These are phyloP conservation scores for Chrysemys picta DNA, from an alignment of 2,113 vertebrate species.

Conservation along the genomic window DNA sequence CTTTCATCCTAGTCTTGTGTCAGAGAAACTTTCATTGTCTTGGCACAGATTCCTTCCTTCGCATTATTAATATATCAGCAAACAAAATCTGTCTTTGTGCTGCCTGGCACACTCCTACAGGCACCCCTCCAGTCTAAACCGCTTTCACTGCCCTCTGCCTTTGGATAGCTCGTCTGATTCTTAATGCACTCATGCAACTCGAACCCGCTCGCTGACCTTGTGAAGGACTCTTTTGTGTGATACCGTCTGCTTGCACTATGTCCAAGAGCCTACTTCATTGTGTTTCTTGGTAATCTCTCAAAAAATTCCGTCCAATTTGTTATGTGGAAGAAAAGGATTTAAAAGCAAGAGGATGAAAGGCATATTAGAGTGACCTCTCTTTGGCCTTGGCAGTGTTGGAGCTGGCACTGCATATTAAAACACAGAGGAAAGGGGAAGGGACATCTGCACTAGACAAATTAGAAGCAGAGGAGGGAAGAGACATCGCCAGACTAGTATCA, in stretches of 20 bases:
- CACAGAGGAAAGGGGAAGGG: neutral
- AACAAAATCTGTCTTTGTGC: neutral
- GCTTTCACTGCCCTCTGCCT: fast-evolving
- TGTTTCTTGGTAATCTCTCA: neutral
- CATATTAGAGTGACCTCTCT: neutral
- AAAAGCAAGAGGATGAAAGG: neutral
- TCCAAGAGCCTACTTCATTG: neutral
- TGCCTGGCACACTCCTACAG: neutral
- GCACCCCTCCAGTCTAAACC: neutral
- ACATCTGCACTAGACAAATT: neutral
- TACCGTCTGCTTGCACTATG: neutral
- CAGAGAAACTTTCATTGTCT: neutral
- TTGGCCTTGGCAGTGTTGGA: neutral
- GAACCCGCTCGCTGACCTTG: fast-evolving
- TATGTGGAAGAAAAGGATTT: neutral
- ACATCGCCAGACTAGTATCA: neutral
- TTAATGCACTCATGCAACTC: fast-evolving
- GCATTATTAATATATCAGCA: fast-evolving
- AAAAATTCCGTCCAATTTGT: neutral
- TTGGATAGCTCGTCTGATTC: neutral
- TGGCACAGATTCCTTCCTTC: neutral
- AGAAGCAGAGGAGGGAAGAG: neutral
- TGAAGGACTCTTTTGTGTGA: neutral
- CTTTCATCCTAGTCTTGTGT: neutral
- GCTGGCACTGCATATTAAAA: neutral